phyloP scores from a whole-genome alignment of 1,140 invertebrate genomes.

The Drosophila kepulauana region DNA sequence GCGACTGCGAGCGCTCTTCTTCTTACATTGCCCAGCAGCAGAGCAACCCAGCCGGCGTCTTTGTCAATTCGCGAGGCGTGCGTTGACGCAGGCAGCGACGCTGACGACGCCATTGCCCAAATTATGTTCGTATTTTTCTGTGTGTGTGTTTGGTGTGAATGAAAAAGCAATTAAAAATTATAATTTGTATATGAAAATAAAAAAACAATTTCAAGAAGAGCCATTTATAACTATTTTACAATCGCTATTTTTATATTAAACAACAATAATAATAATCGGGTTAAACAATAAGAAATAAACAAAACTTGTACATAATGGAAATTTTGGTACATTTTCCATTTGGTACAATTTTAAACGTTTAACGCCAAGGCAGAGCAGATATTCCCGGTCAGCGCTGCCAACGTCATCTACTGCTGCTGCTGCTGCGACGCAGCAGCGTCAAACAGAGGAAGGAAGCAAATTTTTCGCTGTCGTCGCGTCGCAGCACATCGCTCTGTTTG shows the following conservation, averaged over 20 bases:
- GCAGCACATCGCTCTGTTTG: slow-evolving; percentile 29
- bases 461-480: slow-evolving; percentile 24
- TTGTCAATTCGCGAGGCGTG: slow-evolving; percentile 55
- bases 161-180: slow-evolving; percentile 34
- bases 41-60: slow-evolving; percentile 53
- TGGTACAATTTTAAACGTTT: slow-evolving; percentile 16
- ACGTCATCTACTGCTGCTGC: neutral
- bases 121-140: slow-evolving; percentile 45
- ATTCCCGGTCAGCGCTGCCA: slow-evolving; percentile 4
- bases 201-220: neutral
- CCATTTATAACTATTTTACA: neutral
- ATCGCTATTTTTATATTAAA: neutral
- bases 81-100: slow-evolving; percentile 32
- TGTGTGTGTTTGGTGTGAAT: slow-evolving; percentile 14
- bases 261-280: no score
- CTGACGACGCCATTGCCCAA: slow-evolving; percentile 53
- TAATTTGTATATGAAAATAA: slow-evolving; percentile 20
- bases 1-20: slow-evolving; percentile 40
- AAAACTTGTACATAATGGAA: no score
- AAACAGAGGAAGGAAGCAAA: slow-evolving; percentile 44
- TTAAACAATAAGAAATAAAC: no score
- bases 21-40: slow-evolving; percentile 47
- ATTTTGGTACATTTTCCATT: slow-evolving; percentile 1
- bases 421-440: neutral
- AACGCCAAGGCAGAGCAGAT: slow-evolving; percentile 9